Evolutionary conservation across 2,113 vertebrate species (phyloP).

Genomic region (Chionis minor): DNA sequence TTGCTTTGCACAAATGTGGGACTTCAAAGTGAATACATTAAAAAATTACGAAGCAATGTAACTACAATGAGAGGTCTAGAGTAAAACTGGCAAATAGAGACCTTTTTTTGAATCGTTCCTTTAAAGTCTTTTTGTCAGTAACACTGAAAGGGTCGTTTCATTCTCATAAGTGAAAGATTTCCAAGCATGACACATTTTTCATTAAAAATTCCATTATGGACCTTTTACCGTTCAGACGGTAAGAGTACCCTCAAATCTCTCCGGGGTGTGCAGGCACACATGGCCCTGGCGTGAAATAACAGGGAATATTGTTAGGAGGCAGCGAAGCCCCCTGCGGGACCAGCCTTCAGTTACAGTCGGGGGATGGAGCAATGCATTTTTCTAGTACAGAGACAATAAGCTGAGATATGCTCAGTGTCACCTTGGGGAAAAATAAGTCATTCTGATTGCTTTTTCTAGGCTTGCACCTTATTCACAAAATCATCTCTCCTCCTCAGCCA

Average conservation of each 20-base stretch:
- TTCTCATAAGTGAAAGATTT: not conserved
- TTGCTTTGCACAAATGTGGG: not conserved
- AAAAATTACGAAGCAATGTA: not conserved
- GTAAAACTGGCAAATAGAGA: not conserved
- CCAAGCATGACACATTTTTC: not conserved
- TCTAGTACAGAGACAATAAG: not conserved
- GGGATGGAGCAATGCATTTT: not conserved
- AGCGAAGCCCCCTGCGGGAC: not conserved
- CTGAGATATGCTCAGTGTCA: not conserved
- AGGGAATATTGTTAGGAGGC: not conserved
- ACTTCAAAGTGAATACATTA: not conserved
- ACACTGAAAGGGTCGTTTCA: not conserved
- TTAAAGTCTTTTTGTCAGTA: not conserved
- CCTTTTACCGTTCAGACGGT: not conserved
- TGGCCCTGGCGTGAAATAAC: accelerated
- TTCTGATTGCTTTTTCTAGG: not conserved
- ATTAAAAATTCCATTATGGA: not conserved
- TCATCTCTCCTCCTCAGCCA: not conserved
- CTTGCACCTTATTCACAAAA: not conserved
- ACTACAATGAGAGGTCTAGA: not conserved
- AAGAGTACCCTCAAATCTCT: not conserved
- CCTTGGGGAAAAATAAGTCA: not conserved
- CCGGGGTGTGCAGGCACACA: not conserved
- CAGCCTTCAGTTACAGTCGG: not conserved
- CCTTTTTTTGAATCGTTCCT: not conserved